Conservation (phyloP, 1,140 invertebrate genomes). For the Diabrotica virgifera region DNA sequence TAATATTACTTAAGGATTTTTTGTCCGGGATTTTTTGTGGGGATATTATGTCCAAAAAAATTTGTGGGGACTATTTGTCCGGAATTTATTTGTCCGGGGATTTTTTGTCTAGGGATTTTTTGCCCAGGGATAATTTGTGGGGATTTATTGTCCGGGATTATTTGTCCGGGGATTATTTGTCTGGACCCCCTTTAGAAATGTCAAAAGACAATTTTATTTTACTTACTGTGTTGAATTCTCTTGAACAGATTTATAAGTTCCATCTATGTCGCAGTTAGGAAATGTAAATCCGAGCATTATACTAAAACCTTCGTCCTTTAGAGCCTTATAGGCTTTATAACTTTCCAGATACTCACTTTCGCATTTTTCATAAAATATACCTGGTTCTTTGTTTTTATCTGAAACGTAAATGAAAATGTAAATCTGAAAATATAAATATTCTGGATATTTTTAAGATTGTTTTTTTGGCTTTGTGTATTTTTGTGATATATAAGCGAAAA, state of each 20-base stretch:
- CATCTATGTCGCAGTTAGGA: conserved; percentile 55
- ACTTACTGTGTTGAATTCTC: conserved; percentile 36
- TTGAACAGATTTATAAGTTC: conserved; percentile 49
- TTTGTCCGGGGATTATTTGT: no score
- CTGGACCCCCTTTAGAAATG: no score
- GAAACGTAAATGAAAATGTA: conserved; percentile 15
- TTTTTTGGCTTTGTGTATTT: no score
- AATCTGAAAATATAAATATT: not conserved
- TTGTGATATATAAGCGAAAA: no score
- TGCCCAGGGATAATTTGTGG: no score
- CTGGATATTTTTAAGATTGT: not conserved
- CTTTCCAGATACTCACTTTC: conserved; percentile 46
- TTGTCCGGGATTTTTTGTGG: no score
- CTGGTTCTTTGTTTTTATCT: conserved; percentile 26
- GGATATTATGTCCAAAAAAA: no score
- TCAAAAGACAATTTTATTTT: not conserved
- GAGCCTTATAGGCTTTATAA: conserved; percentile 42
- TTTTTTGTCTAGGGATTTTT: no score
- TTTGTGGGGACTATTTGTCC: no score
- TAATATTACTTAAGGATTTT: no score
- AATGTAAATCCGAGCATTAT: conserved; percentile 45
- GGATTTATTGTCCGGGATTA: no score
- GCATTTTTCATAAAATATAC: conserved; percentile 52
- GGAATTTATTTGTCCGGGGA: no score
- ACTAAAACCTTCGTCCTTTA: conserved; percentile 42